These are phyloP conservation scores for Gymnoscopelus microlampas DNA, from an alignment of 2,797 vertebrate species.

Conservation along the genomic window DNA sequence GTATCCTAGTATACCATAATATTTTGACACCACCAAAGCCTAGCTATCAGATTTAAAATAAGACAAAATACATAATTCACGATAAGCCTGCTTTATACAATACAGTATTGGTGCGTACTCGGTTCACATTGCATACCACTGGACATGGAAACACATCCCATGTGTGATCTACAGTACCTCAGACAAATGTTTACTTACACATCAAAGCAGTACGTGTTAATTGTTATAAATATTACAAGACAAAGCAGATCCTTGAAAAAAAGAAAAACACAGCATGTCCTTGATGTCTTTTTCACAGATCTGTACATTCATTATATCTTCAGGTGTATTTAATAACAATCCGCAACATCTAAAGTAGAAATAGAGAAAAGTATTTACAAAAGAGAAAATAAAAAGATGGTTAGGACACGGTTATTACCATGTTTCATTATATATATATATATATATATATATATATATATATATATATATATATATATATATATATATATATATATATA, in stretches of 20 bases:
- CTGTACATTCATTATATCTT: conserved; percentile 45
- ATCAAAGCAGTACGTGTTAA: conserved; percentile 39
- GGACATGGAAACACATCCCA: conserved; percentile 21
- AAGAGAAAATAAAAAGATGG: conserved; percentile 37
- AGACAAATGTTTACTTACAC: conserved; percentile 34
- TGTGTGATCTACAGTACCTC: conserved; percentile 7
- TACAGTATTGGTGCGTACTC: conserved; percentile 15
- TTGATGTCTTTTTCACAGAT: conserved; percentile 33
- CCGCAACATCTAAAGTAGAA: conserved; percentile 31
- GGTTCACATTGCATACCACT: conserved; percentile 28
- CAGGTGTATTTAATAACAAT: conserved; percentile 40
- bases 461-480: not conserved
- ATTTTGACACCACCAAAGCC: too few species aligned
- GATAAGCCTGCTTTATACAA: conserved; percentile 31
- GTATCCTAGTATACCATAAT: too few species aligned
- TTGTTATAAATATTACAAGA: conserved; percentile 59
- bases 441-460: too few species aligned
- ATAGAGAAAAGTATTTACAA: conserved; percentile 51
- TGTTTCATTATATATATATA: not conserved
- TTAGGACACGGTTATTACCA: not conserved
- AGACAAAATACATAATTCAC: conserved; percentile 4
- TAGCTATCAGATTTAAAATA: conserved; percentile 11
- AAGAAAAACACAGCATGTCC: conserved; percentile 18
- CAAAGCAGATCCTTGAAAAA: conserved; percentile 16
- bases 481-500: too few species aligned